Conservation (phyloP, 1,140 invertebrate genomes). For the Solenopsis fugax region DNA sequence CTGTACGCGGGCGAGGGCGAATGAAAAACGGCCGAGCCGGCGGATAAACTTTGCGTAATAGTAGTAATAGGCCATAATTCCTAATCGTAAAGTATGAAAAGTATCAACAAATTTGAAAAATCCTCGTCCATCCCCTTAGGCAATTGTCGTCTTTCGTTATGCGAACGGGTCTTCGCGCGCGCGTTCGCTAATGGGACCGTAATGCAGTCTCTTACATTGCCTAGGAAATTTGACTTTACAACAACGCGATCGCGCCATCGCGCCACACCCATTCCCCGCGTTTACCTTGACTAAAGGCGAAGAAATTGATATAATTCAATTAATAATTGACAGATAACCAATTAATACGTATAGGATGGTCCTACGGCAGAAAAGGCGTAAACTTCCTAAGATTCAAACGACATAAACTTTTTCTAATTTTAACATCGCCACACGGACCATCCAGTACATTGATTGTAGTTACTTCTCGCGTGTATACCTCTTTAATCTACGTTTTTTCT, state of each 20-base stretch:
- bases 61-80: conserved; percentile 83
- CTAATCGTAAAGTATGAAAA: conserved; percentile 83
- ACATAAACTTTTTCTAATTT: conserved; percentile 85
- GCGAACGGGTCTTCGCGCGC: conserved; percentile 25
- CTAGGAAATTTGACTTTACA: conserved; percentile 70
- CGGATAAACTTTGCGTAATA: conserved; percentile 83
- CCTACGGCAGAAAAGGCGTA: conserved; percentile 83
- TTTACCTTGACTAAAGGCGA: conserved; percentile 79
- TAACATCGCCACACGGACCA: conserved; percentile 83
- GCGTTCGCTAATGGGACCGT: conserved; percentile 56
- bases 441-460: conserved; percentile 84
- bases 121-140: conserved; percentile 72
- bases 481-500: conserved; percentile 76
- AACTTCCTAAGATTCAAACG: conserved; percentile 83
- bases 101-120: conserved; percentile 83
- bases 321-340: conserved; percentile 86
- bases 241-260: conserved; percentile 58
- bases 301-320: conserved; percentile 84
- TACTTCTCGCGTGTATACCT: conserved; percentile 80
- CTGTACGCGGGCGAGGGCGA: not conserved
- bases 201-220: conserved; percentile 47
- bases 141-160: conserved; percentile 63
- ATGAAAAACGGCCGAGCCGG: conserved; percentile 77
- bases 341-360: conserved; percentile 84
- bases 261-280: conserved; percentile 36